Conservation (phyloP, 2,113 vertebrate species). For the Pardalotus punctatus region DNA sequence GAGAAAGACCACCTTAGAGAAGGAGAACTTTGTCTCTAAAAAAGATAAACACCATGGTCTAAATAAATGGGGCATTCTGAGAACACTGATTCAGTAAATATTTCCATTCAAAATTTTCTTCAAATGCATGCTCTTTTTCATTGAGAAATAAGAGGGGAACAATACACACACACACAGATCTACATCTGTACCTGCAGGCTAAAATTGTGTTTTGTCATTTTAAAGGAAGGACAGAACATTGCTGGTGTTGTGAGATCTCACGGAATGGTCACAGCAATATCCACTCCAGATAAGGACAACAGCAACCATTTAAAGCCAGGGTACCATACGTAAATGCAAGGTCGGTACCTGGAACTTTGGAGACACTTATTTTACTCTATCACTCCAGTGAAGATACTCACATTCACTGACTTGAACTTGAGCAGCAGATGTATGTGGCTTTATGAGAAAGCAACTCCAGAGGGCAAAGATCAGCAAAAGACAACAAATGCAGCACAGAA, state of each 20-base stretch:
- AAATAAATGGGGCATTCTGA: background rate
- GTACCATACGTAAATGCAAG: background rate
- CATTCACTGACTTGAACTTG: background rate
- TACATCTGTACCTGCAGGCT: background rate
- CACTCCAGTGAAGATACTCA: background rate
- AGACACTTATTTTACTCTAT: background rate
- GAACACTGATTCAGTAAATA: background rate
- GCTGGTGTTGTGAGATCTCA: background rate
- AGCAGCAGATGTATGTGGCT: background rate
- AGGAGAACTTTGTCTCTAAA: background rate
- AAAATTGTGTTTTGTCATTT: background rate
- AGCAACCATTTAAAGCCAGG: background rate
- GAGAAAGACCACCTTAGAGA: background rate
- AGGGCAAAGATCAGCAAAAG: background rate
- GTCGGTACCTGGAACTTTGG: background rate
- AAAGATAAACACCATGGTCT: background rate
- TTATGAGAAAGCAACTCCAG: background rate
- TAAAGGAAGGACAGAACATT: background rate
- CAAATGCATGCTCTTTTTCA: background rate
- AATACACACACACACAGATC: too few species aligned
- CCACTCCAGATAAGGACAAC: background rate
- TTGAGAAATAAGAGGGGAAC: background rate
- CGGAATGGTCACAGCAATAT: background rate
- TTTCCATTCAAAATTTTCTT: background rate
- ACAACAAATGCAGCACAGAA: background rate